Conservation (phyloP, 2,113 vertebrate species). For the Lipophrys pholis region DNA sequence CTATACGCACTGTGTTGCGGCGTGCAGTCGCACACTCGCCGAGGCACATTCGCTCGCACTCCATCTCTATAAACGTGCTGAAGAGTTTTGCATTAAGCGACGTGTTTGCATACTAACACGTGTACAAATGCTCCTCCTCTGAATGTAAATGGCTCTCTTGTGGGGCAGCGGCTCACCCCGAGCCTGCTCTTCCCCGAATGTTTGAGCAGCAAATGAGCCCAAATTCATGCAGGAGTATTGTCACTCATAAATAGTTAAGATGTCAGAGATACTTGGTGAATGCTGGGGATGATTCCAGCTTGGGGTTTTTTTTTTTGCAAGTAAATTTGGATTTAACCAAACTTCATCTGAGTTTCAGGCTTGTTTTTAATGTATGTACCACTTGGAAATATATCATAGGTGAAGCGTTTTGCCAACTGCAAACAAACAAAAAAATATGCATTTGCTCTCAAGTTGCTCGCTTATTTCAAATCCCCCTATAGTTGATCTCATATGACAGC, state of each 20-base stretch:
- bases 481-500: neutral
- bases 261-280: neutral
- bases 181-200: neutral
- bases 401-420: no score
- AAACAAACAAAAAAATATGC: no score
- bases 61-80: slow-evolving; percentile 11
- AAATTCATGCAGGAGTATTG: neutral
- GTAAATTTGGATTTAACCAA: no score
- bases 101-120: slow-evolving; percentile 4
- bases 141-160: neutral
- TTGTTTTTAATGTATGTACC: no score
- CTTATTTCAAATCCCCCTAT: neutral
- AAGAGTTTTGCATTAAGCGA: slow-evolving; percentile 8
- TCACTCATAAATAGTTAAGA: neutral
- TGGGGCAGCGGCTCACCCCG: neutral
- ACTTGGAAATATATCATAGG: no score
- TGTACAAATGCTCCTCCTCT: neutral
- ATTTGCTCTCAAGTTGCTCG: neutral
- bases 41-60: slow-evolving; percentile 2
- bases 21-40: slow-evolving; percentile 9
- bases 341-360: no score
- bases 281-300: neutral
- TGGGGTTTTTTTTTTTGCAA: no score
- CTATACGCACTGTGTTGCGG: slow-evolving; percentile 32
- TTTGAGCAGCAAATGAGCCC: neutral